A percentile compares a stretch with the other conserved stretches of the same genome.
phyloP scores from a whole-genome alignment of 2,888 invertebrate species.

The Campoletis raptor region DNA sequence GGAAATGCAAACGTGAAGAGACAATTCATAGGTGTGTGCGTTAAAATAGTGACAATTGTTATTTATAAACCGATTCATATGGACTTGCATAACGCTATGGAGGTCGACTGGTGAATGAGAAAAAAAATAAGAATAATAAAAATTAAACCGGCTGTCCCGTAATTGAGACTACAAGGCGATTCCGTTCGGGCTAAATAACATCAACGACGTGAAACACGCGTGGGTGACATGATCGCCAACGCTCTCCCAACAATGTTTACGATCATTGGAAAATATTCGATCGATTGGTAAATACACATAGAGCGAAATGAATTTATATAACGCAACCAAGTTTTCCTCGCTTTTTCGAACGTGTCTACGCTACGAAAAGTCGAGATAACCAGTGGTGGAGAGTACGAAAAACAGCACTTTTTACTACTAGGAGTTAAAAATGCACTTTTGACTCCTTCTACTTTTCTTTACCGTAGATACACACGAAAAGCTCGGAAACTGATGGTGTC shows the following conservation, averaged over 20 bases:
- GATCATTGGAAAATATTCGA: neutral
- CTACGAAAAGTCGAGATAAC: too few relatives aligned
- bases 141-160: constrained; percentile 25
- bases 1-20: neutral
- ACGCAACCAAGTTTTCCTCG: too few relatives aligned
- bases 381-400: too few relatives aligned
- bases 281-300: neutral
- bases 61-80: constrained; percentile 35
- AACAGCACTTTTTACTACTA: too few relatives aligned
- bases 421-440: too few relatives aligned
- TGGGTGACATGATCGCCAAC: constrained; percentile 46
- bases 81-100: constrained; percentile 16
- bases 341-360: too few relatives aligned
- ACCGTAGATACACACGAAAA: too few relatives aligned
- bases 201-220: neutral
- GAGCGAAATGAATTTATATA: neutral
- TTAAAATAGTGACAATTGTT: constrained; percentile 37
- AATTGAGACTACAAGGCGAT: constrained; percentile 44
- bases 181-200: constrained; percentile 14
- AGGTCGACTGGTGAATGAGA: constrained; percentile 55
- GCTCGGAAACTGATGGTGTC: too few relatives aligned
- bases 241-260: constrained; percentile 11
- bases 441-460: too few relatives aligned
- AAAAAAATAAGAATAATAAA: constrained; percentile 6
- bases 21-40: constrained; percentile 2